Conservation (phyloP, 2,113 vertebrate species). For the Oceanites oceanicus region DNA sequence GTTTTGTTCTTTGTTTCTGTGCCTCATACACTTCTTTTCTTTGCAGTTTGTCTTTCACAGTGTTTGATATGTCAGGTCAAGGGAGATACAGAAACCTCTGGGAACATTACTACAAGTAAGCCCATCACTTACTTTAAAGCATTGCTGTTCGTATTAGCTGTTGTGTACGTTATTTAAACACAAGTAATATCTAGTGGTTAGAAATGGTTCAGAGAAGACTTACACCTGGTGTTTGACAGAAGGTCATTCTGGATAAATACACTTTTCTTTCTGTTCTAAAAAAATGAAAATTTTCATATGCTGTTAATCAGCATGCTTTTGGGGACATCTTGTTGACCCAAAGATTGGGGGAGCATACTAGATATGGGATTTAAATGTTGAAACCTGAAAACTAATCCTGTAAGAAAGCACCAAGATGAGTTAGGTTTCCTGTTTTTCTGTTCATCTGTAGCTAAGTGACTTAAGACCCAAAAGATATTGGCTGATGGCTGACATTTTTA, state of each 20-base stretch:
- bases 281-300: not conserved
- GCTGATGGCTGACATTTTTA: not conserved
- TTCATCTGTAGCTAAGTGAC: not conserved
- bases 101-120: conserved; percentile 99
- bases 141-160: not conserved
- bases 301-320: not conserved
- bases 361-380: not conserved
- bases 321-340: not conserved
- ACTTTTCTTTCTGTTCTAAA: not conserved
- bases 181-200: not conserved
- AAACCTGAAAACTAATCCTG: not conserved
- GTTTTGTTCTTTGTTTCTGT: not conserved
- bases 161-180: not conserved
- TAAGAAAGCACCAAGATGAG: not conserved
- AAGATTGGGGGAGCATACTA: not conserved
- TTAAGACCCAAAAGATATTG: not conserved
- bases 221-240: not conserved
- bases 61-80: conserved; percentile 99
- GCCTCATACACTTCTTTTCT: not conserved
- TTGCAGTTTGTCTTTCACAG: conserved; percentile 94
- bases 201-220: not conserved
- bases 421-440: not conserved
- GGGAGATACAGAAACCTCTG: conserved; percentile 97
- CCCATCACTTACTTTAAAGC: conserved; percentile 15
- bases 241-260: not conserved